These are phyloP conservation scores for Euwallacea fornicatus DNA, from an alignment of 1,140 invertebrate species.

Conservation along the genomic window DNA sequence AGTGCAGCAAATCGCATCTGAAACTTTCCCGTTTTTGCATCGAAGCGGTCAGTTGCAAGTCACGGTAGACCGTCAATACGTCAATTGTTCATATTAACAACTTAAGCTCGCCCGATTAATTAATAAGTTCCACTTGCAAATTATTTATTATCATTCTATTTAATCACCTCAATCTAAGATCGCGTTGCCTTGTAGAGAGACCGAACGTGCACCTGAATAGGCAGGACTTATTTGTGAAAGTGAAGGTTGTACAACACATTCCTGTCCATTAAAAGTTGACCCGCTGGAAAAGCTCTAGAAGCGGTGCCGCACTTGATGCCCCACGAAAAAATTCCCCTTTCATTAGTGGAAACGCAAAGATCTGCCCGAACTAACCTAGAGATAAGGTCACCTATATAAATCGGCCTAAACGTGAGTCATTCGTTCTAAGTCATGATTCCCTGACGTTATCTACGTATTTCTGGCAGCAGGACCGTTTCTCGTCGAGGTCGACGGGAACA, in stretches of 20 bases:
- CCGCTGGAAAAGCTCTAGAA: constrained; percentile 1
- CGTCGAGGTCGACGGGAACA: constrained; percentile 25
- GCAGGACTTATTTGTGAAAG: constrained; percentile 5
- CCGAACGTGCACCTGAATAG: neutral
- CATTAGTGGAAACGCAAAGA: neutral
- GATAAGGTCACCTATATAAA: neutral
- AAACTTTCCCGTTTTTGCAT: no score
- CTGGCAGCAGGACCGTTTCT: constrained; percentile 21
- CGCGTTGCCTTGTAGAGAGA: neutral
- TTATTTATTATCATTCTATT: neutral
- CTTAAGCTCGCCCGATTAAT: neutral
- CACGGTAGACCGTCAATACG: neutral
- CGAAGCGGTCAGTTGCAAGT: no score
- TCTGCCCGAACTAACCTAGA: neutral
- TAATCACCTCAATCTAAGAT: neutral
- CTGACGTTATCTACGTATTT: constrained; percentile 29
- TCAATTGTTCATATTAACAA: neutral
- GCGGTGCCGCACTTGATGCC: no score
- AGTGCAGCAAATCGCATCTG: no score
- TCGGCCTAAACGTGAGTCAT: constrained; percentile 23
- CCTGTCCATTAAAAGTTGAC: neutral
- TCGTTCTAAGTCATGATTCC: constrained; percentile 25
- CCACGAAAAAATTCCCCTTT: neutral
- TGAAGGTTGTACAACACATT: constrained; percentile 2
- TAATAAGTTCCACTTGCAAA: neutral